Base-by-base conservation (phyloP, 2,113 vertebrate species). In the Eudyptes chrysolophus region DNA sequence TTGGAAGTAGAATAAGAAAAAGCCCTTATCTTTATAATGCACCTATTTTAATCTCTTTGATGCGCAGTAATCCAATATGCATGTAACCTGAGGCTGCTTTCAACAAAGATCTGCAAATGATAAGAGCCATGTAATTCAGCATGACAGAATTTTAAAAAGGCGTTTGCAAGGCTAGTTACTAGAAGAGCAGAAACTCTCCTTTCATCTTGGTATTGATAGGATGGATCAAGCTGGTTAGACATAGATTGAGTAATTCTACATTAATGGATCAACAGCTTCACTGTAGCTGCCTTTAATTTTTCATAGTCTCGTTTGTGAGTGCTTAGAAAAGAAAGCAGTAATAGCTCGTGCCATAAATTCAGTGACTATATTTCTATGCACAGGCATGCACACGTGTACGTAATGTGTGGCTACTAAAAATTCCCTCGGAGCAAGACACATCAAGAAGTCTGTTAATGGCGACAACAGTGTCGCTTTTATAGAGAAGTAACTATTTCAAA, bases 41-140 rank as follows among this genome's bases (percentile, higher is more conserved):
- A 96, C 93, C 97, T 96, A 97, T 96, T 97, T 97, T 97, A 97
- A 98, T 98, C 14, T 95, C 93, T 98, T 98, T 98, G 98, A 98
- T 98, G 98, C 84, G 49, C 13, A 29, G 69, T 98, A 98, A 98
- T 98, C 97, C 96, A 98, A 98, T 98, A 98, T 98, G 94, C 95
- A 97, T 78, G 91, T 95, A 98, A 98, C 98, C 97, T 93, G 75
- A 38, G 96, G 97, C 97, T 97, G 89, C 94, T 97, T 97, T 97
- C 90, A 83, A 89, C 89, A 96, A 57, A 85, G 92, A 96, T 96
- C 58, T 92, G 64, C 72, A 93, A 94, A 92, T 60, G 78, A 93
- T 93, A 94, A 90, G 57, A 74, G 66, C 71, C 65, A 81, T 68
- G 93, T 96, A 97, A 95, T 97, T 93, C 89, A 94, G 71, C 62